Evolutionary conservation across 2,888 invertebrate species (phyloP).

Genomic region (Temnothorax unifasciatus): DNA sequence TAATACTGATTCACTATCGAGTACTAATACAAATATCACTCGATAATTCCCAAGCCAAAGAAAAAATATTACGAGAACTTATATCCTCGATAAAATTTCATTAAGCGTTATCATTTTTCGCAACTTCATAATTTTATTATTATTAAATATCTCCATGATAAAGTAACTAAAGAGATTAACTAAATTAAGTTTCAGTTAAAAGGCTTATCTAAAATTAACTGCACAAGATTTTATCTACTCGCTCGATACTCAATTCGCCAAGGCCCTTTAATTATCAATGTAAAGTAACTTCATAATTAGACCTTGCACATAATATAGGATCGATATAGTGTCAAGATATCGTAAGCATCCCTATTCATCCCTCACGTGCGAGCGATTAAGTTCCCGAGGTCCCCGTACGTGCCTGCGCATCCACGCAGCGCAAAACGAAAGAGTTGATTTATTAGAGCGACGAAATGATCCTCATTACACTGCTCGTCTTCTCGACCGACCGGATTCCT

Average conservation of each 20-base stretch:
- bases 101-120: constrained; percentile 13
- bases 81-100: constrained; percentile 5
- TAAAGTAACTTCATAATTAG: constrained; percentile 55
- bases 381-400: constrained; percentile 22
- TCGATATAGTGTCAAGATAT: constrained; percentile 53
- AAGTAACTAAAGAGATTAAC: constrained; percentile 23
- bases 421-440: constrained; percentile 56
- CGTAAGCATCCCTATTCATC: constrained; percentile 41
- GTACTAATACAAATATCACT: constrained; percentile 12
- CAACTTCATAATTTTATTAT: neutral
- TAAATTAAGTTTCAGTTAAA: constrained; percentile 48
- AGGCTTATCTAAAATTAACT: constrained; percentile 21
- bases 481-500: constrained; percentile 51
- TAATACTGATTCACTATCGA: neutral
- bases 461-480: constrained; percentile 54
- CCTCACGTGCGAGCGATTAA: constrained; percentile 53
- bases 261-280: constrained; percentile 54
- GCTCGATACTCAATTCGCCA: constrained; percentile 17
- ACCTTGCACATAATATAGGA: constrained; percentile 40
- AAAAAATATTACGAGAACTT: neutral
- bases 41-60: neutral
- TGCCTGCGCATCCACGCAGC: constrained; percentile 30
- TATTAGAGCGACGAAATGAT: constrained; percentile 62
- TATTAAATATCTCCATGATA: constrained; percentile 2
- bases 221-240: constrained; percentile 25